Evolutionary conservation across 2,888 invertebrate genomes (phyloP).

Genomic region (Melieria picta): DNA sequence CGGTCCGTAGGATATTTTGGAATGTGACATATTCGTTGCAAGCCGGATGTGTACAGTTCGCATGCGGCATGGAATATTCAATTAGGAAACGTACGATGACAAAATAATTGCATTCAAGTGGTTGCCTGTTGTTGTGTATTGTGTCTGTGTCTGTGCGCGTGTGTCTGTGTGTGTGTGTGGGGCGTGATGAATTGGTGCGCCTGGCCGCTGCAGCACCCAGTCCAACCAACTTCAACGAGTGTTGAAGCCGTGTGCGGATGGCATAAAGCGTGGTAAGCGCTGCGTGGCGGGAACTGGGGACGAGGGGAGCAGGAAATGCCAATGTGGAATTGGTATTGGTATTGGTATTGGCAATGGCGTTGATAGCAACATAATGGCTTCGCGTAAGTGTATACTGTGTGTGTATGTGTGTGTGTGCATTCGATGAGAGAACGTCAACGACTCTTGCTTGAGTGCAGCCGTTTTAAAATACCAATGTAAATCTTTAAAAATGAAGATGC

Average conservation of each 20-base stretch:
- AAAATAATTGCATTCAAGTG: constrained; percentile 66
- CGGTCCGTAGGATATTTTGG: constrained; percentile 36
- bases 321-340: not conserved
- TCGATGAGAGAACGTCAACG: too few species aligned
- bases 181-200: not conserved
- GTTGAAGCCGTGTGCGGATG: not conserved
- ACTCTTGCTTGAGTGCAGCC: too few species aligned
- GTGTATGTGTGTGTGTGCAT: too few species aligned
- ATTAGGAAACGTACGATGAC: constrained; percentile 65
- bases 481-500: too few species aligned
- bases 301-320: not conserved
- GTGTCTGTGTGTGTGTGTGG: not conserved
- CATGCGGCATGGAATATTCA: constrained; percentile 58
- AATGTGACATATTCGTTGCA: constrained; percentile 49
- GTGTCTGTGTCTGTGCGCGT: not conserved
- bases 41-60: constrained; percentile 46
- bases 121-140: constrained; percentile 47
- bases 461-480: too few species aligned
- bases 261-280: not conserved
- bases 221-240: not conserved
- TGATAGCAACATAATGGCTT: constrained; percentile 3
- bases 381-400: too few species aligned
- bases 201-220: not conserved
- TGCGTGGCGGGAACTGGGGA: not conserved
- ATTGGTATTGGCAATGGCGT: constrained; percentile 3